phyloP scores from a whole-genome alignment of 2,797 vertebrate species.

The Mionectes olivaceus region DNA sequence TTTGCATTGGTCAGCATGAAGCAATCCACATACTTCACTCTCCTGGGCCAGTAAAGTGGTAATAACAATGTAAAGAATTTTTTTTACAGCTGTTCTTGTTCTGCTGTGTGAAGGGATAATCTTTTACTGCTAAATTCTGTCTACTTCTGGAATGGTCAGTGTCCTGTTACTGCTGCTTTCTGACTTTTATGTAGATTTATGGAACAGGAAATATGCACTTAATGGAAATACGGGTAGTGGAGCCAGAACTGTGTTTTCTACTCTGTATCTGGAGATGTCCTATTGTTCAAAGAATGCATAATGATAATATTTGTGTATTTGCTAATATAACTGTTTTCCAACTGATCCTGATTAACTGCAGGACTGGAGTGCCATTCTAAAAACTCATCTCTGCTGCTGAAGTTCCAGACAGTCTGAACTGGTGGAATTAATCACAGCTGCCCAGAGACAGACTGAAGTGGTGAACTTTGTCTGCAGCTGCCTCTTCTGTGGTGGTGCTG shows the following conservation, averaged over 20 bases:
- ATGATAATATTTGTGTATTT: background rate
- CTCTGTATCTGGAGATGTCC: background rate
- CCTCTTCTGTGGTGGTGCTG: background rate
- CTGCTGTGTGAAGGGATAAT: background rate
- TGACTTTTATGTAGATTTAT: background rate
- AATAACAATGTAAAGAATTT: background rate
- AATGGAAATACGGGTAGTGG: background rate
- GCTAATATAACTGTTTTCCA: background rate
- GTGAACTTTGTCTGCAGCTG: background rate
- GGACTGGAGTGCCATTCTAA: background rate
- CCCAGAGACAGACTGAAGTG: background rate
- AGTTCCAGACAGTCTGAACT: slow-evolving; percentile 15
- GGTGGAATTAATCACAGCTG: slow-evolving; percentile 7
- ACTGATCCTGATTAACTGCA: background rate
- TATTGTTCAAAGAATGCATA: background rate
- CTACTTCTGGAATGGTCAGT: background rate
- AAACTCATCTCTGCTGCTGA: background rate
- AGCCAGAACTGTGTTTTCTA: background rate
- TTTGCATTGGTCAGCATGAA: background rate
- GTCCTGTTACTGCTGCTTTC: background rate
- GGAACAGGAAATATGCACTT: background rate
- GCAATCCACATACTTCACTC: background rate
- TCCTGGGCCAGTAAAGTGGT: background rate
- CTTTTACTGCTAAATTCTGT: background rate
- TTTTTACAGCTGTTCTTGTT: background rate